phyloP scores from a whole-genome alignment of 2,797 vertebrate species.

The Pipistrellus kuhlii region DNA sequence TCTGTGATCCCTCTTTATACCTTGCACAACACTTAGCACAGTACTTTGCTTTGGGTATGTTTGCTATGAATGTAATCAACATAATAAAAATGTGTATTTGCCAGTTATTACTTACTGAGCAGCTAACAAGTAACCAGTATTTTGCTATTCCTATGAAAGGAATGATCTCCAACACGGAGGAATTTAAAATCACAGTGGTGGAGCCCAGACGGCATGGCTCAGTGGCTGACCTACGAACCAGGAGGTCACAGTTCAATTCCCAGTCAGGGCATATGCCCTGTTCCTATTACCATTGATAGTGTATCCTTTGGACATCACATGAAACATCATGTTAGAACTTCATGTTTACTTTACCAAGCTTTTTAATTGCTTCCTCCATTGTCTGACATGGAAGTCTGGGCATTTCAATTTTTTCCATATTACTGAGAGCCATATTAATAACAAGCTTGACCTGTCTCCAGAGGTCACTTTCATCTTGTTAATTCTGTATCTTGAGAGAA shows the following conservation, averaged over 20 bases:
- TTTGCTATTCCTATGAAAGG: neutral
- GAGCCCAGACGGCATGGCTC: neutral
- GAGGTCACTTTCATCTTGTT: neutral
- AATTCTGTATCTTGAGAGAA: neutral
- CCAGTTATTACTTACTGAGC: neutral
- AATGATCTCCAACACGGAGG: neutral
- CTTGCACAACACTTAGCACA: neutral
- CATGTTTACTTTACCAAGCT: too few relatives aligned
- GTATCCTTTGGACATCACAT: too few relatives aligned
- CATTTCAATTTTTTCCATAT: neutral
- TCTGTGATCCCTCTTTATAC: neutral
- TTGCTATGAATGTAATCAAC: neutral
- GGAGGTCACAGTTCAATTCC: too few relatives aligned
- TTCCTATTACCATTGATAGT: too few relatives aligned
- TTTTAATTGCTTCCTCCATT: too few relatives aligned
- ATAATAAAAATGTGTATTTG: neutral
- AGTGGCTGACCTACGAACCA: too few relatives aligned
- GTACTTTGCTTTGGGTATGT: neutral
- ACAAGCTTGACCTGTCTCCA: neutral
- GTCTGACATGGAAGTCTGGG: neutral
- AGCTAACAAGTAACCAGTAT: neutral
- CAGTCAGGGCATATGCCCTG: too few relatives aligned
- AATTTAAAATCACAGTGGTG: neutral
- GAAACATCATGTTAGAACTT: too few relatives aligned
- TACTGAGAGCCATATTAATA: neutral